Conservation (phyloP, 2,888 invertebrate species). For the Leucophenga montana region DNA sequence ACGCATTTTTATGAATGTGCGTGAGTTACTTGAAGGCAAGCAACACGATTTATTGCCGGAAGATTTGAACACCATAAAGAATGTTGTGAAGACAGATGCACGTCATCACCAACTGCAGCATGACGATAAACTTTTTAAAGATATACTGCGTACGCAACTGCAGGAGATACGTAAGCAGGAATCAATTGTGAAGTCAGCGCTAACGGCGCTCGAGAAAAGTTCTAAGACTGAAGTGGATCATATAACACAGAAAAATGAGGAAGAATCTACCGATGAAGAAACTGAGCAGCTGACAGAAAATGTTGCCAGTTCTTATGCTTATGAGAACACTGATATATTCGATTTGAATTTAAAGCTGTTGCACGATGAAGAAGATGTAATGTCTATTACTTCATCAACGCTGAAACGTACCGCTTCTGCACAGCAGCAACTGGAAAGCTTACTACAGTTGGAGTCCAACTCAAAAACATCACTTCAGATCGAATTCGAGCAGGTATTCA, state of each 20-base stretch:
- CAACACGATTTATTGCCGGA: slow-evolving; percentile 39
- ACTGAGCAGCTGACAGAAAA: no score
- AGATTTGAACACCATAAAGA: slow-evolving; percentile 50
- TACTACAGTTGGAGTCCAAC: background rate
- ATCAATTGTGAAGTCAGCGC: slow-evolving; percentile 47
- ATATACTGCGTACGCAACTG: slow-evolving; percentile 51
- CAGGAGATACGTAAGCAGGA: slow-evolving; percentile 54
- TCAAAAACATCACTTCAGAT: background rate
- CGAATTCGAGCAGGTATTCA: slow-evolving; percentile 59
- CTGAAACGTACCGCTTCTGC: no score
- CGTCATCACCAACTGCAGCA: slow-evolving; percentile 45
- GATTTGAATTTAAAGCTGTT: no score
- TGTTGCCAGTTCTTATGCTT: no score
- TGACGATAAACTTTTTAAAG: slow-evolving; percentile 50
- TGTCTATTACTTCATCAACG: no score
- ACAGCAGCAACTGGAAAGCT: slow-evolving; percentile 8
- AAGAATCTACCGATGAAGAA: no score
- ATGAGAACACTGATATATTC: no score
- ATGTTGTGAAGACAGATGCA: slow-evolving; percentile 54
- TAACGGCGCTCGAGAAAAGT: slow-evolving; percentile 20
- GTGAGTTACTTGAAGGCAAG: slow-evolving; percentile 42
- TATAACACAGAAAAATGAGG: background rate
- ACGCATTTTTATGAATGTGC: slow-evolving; percentile 45
- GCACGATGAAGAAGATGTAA: no score
- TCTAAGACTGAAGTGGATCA: background rate